Conservation (phyloP, 2,797 vertebrate genomes). For the Cygnus olor region DNA sequence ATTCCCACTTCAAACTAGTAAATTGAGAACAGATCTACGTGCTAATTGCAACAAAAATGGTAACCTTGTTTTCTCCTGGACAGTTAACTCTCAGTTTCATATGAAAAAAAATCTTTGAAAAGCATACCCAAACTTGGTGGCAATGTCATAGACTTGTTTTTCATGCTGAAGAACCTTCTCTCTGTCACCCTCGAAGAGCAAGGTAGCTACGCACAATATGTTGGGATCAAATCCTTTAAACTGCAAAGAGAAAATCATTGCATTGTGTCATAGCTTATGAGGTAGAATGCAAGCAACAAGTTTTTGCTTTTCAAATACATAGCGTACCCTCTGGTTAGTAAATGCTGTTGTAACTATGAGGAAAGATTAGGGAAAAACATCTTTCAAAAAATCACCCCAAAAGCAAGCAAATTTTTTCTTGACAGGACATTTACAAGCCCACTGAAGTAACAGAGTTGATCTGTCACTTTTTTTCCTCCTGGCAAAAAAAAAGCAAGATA, state of each 20-base stretch:
- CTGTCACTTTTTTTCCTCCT: not conserved
- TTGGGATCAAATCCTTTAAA: constrained; percentile 98
- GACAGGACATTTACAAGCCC: not conserved
- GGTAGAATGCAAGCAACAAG: not conserved
- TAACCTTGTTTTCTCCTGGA: not conserved
- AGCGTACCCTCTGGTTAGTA: not conserved
- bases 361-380: not conserved
- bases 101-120: constrained; percentile 9
- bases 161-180: constrained; percentile 98
- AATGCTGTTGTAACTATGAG: not conserved
- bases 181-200: constrained; percentile 95
- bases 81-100: not conserved
- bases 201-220: constrained; percentile 91
- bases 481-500: not conserved
- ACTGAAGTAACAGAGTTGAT: not conserved
- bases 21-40: not conserved
- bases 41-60: not conserved
- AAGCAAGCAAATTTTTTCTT: not conserved
- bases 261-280: not conserved
- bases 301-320: not conserved
- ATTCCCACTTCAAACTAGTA: not conserved
- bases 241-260: constrained; percentile 76
- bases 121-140: constrained; percentile 95
- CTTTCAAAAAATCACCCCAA: not conserved
- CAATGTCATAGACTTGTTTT: constrained; percentile 99